These are phyloP conservation scores for Salmo trutta DNA, from an alignment of 2,797 vertebrate genomes.

Conservation along the genomic window DNA sequence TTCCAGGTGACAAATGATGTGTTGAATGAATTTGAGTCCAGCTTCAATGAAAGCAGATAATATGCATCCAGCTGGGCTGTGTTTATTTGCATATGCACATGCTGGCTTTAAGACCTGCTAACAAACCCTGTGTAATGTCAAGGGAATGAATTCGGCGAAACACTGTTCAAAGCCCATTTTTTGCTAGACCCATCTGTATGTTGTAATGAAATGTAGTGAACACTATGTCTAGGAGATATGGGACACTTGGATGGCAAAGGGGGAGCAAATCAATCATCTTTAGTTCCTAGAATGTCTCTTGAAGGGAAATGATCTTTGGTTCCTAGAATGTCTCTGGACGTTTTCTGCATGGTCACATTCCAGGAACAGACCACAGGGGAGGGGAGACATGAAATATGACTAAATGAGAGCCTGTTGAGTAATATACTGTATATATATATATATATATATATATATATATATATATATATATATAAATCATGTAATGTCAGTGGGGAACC, in stretches of 20 bases:
- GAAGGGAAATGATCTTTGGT: not conserved
- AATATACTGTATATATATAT: not conserved
- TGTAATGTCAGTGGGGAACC: no score
- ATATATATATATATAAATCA: no score
- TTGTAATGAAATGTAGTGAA: not conserved
- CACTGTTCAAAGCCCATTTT: not conserved
- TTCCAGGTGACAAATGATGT: conserved; percentile 20
- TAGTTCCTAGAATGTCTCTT: not conserved
- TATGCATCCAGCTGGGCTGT: conserved; percentile 5
- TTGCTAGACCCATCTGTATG: not conserved
- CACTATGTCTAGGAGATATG: not conserved
- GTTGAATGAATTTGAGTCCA: not conserved
- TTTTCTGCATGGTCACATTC: not conserved
- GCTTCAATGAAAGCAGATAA: conserved; percentile 4
- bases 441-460: no score
- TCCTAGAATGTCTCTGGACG: not conserved
- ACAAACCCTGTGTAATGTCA: not conserved
- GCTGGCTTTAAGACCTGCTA: not conserved
- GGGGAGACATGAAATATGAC: not conserved
- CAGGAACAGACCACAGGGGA: not conserved
- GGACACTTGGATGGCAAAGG: not conserved
- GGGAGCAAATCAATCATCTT: not conserved
- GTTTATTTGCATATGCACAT: conserved; percentile 8
- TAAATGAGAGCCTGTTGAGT: not conserved
- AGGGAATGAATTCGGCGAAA: not conserved